Percentiles rank a stretch among this genome's conserved stretches.
Evolutionary conservation across 2,888 invertebrate species (phyloP).

Genomic region (Drosophila limbata): DNA sequence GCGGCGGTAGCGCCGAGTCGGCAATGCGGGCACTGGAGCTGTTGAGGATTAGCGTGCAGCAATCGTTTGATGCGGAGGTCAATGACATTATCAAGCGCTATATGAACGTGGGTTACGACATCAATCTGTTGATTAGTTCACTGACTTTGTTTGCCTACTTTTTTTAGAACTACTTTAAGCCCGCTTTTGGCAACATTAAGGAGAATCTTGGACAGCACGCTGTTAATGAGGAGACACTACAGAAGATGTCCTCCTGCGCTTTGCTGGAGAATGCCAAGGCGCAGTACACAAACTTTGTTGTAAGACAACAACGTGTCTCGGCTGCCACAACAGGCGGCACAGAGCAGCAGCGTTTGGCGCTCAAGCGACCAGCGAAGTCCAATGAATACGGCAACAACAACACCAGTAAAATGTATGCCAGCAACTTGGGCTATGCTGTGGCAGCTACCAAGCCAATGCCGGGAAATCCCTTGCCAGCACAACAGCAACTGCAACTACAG

Average conservation of each 20-base stretch:
- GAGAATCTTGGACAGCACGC: slow-evolving; percentile 87
- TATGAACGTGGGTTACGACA: slow-evolving; percentile 85
- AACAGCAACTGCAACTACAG: slow-evolving; percentile 29
- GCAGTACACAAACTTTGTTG: slow-evolving; percentile 82
- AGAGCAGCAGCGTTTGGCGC: slow-evolving; percentile 78
- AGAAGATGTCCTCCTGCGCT: slow-evolving; percentile 85
- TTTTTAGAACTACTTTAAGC: slow-evolving; percentile 87
- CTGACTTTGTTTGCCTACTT: slow-evolving; percentile 25
- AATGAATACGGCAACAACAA: slow-evolving; percentile 46
- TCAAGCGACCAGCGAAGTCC: slow-evolving; percentile 77
- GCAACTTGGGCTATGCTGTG: slow-evolving; percentile 43
- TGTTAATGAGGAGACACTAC: slow-evolving; percentile 87
- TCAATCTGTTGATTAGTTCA: not conserved
- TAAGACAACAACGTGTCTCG: slow-evolving; percentile 66
- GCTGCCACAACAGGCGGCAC: slow-evolving; percentile 31
- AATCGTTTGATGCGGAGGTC: slow-evolving; percentile 88
- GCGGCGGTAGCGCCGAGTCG: slow-evolving; percentile 80
- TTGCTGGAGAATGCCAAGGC: slow-evolving; percentile 84
- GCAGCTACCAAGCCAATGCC: slow-evolving; percentile 60
- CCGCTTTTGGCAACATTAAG: slow-evolving; percentile 88
- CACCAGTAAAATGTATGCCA: slow-evolving; percentile 51
- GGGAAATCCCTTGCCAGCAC: slow-evolving; percentile 19
- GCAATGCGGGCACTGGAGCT: slow-evolving; percentile 87
- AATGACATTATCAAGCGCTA: slow-evolving; percentile 87
- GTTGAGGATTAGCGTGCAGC: slow-evolving; percentile 88